phyloP scores from a whole-genome alignment of 2,113 vertebrate genomes.

The Emydocephalus ijimae region DNA sequence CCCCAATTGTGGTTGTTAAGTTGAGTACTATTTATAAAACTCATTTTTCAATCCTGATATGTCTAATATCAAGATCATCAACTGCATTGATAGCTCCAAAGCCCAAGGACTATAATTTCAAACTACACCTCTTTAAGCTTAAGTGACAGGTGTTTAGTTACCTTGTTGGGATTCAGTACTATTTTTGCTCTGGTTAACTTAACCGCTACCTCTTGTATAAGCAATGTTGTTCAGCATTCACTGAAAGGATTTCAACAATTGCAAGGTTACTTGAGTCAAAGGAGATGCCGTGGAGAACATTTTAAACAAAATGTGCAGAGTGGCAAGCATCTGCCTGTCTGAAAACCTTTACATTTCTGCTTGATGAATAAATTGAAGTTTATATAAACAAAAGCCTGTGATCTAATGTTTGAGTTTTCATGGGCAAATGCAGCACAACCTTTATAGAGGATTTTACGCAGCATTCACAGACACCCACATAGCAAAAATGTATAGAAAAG shows the following conservation, averaged over 20 bases:
- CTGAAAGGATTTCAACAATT: conserved; percentile 59
- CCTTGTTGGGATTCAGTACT: conserved; percentile 49
- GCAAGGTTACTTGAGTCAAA: conserved; percentile 62
- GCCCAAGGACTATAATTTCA: not conserved
- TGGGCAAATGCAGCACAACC: conserved; percentile 47
- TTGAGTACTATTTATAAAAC: not conserved
- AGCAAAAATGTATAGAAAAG: conserved; percentile 36
- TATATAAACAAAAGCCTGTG: conserved; percentile 64
- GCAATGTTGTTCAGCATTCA: conserved; percentile 59
- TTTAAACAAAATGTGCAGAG: conserved; percentile 64
- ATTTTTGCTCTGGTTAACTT: conserved; percentile 59
- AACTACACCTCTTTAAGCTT: conserved; percentile 42
- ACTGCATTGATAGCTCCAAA: not conserved
- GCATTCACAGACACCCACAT: conserved; percentile 28
- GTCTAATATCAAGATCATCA: not conserved
- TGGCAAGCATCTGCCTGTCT: conserved; percentile 62
- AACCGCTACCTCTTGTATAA: conserved; percentile 54
- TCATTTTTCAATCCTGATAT: not conserved
- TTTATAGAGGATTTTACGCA: conserved; percentile 35
- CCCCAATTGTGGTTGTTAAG: not conserved
- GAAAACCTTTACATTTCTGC: conserved; percentile 60
- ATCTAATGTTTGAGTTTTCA: conserved; percentile 64
- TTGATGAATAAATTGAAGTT: conserved; percentile 58
- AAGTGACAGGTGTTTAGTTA: conserved; percentile 37
- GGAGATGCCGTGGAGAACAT: conserved; percentile 60